phyloP scores from a whole-genome alignment of 2,797 vertebrate genomes.

The Rhincodon typus region DNA sequence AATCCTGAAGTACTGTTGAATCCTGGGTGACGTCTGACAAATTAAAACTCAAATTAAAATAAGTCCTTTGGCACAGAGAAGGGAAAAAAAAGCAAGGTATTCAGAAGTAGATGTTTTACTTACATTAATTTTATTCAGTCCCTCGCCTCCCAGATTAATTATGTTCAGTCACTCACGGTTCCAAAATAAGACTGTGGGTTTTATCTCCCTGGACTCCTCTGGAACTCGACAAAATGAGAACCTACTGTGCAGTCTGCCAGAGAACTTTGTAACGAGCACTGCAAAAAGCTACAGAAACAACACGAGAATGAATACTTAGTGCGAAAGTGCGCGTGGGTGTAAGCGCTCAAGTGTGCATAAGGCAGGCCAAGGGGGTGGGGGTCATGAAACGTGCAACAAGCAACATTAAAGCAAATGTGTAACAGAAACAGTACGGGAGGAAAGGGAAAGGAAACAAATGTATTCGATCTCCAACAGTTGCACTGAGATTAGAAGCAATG shows the following conservation, averaged over 20 bases:
- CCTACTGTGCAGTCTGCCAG: not conserved
- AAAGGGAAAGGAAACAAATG: not conserved
- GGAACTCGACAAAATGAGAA: not conserved
- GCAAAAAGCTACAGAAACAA: not conserved
- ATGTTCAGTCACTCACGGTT: slow-evolving; percentile 28
- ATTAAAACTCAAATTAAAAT: not conserved
- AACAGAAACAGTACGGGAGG: not conserved
- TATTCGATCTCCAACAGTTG: not conserved
- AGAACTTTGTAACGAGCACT: too few relatives aligned
- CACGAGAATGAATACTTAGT: not conserved
- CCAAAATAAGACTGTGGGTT: not conserved
- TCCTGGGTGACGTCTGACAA: too few relatives aligned
- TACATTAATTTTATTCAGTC: slow-evolving; percentile 30
- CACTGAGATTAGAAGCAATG: not conserved
- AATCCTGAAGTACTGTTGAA: not conserved
- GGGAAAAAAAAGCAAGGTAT: not conserved
- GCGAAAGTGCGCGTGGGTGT: not conserved
- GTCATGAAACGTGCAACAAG: not conserved
- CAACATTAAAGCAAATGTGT: not conserved
- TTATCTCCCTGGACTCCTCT: not conserved
- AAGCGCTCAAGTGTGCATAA: not conserved
- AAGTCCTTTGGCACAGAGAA: not conserved
- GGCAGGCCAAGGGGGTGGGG: not conserved
- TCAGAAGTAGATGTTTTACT: too few relatives aligned
- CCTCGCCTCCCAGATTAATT: slow-evolving; percentile 17